A percentile compares a stretch with the other conserved stretches of the same genome.
Conservation (phyloP, 2,888 invertebrate species). For the Oscheius sp. region DNA sequence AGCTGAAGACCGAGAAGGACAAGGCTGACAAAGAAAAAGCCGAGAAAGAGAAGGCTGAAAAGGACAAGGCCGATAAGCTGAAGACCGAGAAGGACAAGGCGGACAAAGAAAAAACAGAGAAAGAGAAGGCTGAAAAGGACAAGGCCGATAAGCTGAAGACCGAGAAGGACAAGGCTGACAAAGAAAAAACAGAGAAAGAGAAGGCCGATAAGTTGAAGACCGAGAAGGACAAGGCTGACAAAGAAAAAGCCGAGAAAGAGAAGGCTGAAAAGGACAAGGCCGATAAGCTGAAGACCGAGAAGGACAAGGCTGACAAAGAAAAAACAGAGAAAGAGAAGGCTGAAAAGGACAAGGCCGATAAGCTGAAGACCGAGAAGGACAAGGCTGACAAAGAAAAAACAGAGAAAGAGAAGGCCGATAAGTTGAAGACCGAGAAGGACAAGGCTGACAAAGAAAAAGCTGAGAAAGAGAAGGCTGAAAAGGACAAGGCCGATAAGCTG, state of each 20-base stretch:
- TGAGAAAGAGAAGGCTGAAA: slow-evolving; percentile 19
- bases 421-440: slow-evolving; percentile 1
- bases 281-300: slow-evolving; percentile 3
- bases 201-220: slow-evolving; percentile 14
- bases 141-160: slow-evolving; percentile 7
- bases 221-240: slow-evolving; percentile 11
- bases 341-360: slow-evolving; percentile 19
- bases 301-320: slow-evolving; percentile 12
- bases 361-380: slow-evolving; percentile 21
- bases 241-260: slow-evolving; percentile 9
- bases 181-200: neutral
- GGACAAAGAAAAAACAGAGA: slow-evolving; percentile 1
- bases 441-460: slow-evolving; percentile 8
- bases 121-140: slow-evolving; percentile 20
- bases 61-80: slow-evolving; percentile 17
- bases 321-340: slow-evolving; percentile 20
- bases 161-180: slow-evolving; percentile 18
- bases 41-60: slow-evolving; percentile 16
- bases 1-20: neutral
- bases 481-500: slow-evolving; percentile 29
- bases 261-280: slow-evolving; percentile 21
- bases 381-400: slow-evolving; percentile 21
- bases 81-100: slow-evolving; percentile 14
- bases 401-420: slow-evolving; percentile 27
- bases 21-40: neutral